Base-by-base conservation (phyloP, 2,888 invertebrate species). In the Dryocosmus kuriphilus region DNA sequence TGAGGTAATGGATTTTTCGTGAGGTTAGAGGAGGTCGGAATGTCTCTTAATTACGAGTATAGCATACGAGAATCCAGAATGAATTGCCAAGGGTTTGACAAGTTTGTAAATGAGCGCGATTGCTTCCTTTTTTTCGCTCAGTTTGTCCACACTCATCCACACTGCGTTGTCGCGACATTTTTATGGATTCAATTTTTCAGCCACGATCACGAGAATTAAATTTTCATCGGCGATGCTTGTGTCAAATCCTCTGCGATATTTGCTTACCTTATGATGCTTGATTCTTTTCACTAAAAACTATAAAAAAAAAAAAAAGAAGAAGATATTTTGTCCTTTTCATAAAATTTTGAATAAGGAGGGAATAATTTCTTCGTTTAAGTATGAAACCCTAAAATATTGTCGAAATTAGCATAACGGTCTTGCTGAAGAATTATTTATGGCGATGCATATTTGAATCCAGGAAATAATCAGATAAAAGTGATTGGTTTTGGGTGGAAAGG, bases 41-140 rank as follows among this genome's bases (percentile, higher is more conserved):
- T 75, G 79, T 67, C 76, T 75, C 80, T 82, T 83, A 84, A 82
- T 86, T 86, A 71, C 14, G 38, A 38, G 14, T 14, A 4, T 71
- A 83, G 86, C 85, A 85, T 86, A 81, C 79, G 80, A 75, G 77
- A 85, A 84, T 83, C 84, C 83, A 65, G 79, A 80, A 81, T 83
- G 82, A 82, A 81, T 80, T 80, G 80, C 79, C 46, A 74, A 76
- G 76, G 76, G 78, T 79, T 77, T 81, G 82, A 84, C 80, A 83
- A 83, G 80, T 77, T 81, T 77, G 80, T 80, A 81, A 80, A 81
- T 78, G 77, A 80, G 74, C 73, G 19, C 65, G 63, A 78, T 76
- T 60, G 71, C 51, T 51, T 71, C 71, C 46, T 46, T 71, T 86
- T 86, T 84, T 83, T 85, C 83, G 80, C 80, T 41, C 46, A 51